Conservation (phyloP, 2,888 invertebrate species). For the Clunio marinus region DNA sequence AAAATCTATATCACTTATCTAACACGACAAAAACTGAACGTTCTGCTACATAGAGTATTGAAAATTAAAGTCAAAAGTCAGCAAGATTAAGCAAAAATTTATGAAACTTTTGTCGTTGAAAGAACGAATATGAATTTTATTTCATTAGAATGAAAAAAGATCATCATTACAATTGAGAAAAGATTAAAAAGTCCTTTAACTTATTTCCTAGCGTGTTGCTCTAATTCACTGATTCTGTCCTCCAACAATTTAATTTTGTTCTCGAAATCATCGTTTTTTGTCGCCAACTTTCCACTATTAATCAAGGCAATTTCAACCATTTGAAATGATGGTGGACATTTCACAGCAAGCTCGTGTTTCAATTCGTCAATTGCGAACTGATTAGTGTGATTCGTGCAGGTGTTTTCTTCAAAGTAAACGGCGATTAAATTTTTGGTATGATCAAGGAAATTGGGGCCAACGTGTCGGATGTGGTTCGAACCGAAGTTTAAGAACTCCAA, state of each 20-base stretch:
- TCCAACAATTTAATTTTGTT: neutral
- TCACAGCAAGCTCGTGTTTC: neutral
- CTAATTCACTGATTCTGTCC: neutral
- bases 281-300: neutral
- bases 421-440: neutral
- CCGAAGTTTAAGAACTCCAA: slow-evolving; percentile 9
- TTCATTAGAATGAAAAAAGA: no score
- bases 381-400: neutral
- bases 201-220: neutral
- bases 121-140: no score
- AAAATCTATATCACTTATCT: no score
- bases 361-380: neutral
- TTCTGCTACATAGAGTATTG: no score
- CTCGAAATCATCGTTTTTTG: neutral
- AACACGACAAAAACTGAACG: no score
- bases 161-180: no score
- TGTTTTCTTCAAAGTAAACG: neutral
- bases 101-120: no score
- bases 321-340: neutral
- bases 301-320: neutral
- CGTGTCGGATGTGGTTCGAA: neutral
- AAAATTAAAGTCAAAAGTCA: no score
- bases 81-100: no score
- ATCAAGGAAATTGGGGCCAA: neutral
- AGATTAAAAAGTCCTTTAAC: no score